These are phyloP conservation scores for Scaptomyza hsui DNA, from an alignment of 1,140 invertebrate genomes.

Conservation along the genomic window DNA sequence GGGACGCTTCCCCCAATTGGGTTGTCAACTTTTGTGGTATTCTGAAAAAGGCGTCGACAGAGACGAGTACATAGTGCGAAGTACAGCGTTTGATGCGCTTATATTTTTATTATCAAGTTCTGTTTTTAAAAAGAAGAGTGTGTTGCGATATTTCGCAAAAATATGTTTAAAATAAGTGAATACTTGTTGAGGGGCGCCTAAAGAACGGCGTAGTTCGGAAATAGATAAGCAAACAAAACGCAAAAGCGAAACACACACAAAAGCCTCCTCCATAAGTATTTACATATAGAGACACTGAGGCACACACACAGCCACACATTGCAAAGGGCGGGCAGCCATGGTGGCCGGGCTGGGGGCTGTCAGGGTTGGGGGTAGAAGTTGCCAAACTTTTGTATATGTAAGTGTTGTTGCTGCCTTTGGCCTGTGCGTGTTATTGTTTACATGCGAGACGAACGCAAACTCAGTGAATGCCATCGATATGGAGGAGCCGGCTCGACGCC, in stretches of 20 bases:
- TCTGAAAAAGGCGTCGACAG: conserved; percentile 72
- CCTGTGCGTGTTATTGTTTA: conserved; percentile 73
- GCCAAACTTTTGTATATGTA: conserved; percentile 26
- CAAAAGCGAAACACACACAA: conserved; percentile 7
- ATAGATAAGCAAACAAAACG: conserved; percentile 38
- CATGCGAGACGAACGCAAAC: conserved; percentile 51
- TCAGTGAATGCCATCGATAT: conserved; percentile 64
- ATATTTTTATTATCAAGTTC: conserved; percentile 9
- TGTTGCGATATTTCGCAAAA: not conserved
- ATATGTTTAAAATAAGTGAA: conserved; percentile 10
- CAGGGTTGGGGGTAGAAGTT: conserved; percentile 12
- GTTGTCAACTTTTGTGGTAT: conserved; percentile 71
- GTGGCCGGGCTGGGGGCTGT: conserved; percentile 40
- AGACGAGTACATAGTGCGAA: conserved; percentile 21
- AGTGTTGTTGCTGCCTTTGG: conserved; percentile 23
- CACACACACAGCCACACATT: conserved; percentile 19
- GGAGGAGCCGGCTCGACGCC: conserved; percentile 61
- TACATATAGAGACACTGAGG: conserved; percentile 33
- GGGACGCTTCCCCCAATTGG: conserved; percentile 53
- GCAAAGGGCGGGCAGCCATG: conserved; percentile 56
- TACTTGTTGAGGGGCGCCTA: conserved; percentile 37
- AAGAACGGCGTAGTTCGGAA: conserved; percentile 19
- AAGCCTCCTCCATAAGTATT: conserved; percentile 25
- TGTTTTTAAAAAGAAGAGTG: not conserved
- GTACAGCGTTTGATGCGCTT: conserved; percentile 19